A percentile compares a stretch with the other conserved stretches of the same genome.
Evolutionary conservation across 1,140 invertebrate species (phyloP).

Genomic region (Achroia grisella): DNA sequence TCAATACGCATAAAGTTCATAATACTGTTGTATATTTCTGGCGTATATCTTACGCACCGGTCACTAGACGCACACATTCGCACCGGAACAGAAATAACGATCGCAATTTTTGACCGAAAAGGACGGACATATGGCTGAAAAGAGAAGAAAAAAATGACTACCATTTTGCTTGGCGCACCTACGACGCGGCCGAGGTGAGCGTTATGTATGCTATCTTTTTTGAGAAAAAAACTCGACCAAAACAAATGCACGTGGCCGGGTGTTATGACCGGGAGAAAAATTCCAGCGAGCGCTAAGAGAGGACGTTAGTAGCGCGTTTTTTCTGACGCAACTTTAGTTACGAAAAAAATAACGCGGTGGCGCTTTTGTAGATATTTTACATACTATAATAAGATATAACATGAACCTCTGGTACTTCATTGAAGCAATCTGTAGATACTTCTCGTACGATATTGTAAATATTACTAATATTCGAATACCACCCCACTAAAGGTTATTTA

Average conservation of each 20-base stretch:
- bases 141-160: conserved; percentile 73
- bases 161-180: conserved; percentile 71
- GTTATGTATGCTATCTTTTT: conserved; percentile 70
- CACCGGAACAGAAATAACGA: conserved; percentile 73
- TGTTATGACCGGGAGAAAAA: conserved; percentile 69
- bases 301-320: conserved; percentile 62
- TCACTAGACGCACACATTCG: conserved; percentile 59
- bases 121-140: conserved; percentile 72
- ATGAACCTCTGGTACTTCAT: too few relatives aligned
- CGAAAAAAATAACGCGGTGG: conserved; percentile 54
- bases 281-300: conserved; percentile 61
- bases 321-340: conserved; percentile 50
- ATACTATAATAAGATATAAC: too few relatives aligned
- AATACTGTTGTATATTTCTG: conserved; percentile 16
- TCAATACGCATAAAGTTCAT: neutral
- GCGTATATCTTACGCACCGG: conserved; percentile 43
- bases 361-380: conserved; percentile 27
- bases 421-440: too few relatives aligned
- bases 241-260: conserved; percentile 72
- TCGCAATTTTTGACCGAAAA: conserved; percentile 73
- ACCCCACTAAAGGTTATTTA: too few relatives aligned
- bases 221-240: conserved; percentile 69
- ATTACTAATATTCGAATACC: too few relatives aligned
- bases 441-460: too few relatives aligned
- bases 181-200: conserved; percentile 53